Base-by-base conservation (phyloP, 2,113 vertebrate species). In the Cyanoliseus patagonus region DNA sequence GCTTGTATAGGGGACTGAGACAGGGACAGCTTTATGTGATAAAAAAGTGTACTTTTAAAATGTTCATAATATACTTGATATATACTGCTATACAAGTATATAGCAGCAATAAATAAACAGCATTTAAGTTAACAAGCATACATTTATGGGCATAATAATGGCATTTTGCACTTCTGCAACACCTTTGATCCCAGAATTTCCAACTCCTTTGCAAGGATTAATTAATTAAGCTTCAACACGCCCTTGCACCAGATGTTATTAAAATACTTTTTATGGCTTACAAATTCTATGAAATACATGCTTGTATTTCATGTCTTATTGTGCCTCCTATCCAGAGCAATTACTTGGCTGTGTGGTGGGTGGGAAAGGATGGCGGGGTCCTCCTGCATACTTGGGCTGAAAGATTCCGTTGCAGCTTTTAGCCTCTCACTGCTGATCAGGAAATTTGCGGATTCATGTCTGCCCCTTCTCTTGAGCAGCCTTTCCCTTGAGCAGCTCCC, bases 141-240 rank as follows among this genome's bases (percentile, higher is more conserved):
- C 31, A 4, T 94, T 96, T 96, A 95, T 91, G 92, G 91, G 81
- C 86, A 76, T 79, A 62, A 96, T 95, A 96, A 96, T 91, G 86
- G 67, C 86, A 91, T 93, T 82, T 88, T 87, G 80, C 94, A 88
- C 90, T 94, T 47, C 73, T 93, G 88, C 70, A 91, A 92, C 88
- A 94, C 94, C 92, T 97, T 95, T 95, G 96, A 97, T 91, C 88
- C 92, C 79, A 78, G 90, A 90, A 75, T 93, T 90, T 95, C 94
- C 0, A 0, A 94, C 75, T 44, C 55, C 63, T 81, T 75, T 70
- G 83, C 63, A 57, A 73, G 67, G 83, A 92, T 94, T 94, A 96
- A 97, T 97, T 97, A 96, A 96, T 94, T 88, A 89, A 92, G 63
- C 70, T 92, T 55, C 94, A 83, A 81, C 55, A 93, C 13, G 4